Percentiles rank a stretch among this genome's conserved stretches.
Evolutionary conservation across 1,140 invertebrate genomes (phyloP).

Genomic region (Drosophila ogumai): DNA sequence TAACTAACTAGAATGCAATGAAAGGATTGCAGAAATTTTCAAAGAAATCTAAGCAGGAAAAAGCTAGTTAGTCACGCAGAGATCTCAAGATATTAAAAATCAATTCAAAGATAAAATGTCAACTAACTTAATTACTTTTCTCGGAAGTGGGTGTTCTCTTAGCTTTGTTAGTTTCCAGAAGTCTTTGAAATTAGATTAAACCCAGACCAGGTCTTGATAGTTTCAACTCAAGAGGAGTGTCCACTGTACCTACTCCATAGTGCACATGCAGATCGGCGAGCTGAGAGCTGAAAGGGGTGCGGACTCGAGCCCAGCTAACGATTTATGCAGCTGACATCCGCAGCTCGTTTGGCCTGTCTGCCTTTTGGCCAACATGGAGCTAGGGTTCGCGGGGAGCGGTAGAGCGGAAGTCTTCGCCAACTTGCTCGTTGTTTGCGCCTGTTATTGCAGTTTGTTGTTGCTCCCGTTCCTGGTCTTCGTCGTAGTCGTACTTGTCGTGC

Average conservation of each 20-base stretch:
- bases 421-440: constrained; percentile 46
- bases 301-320: constrained; percentile 45
- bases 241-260: constrained; percentile 8
- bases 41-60: not conserved
- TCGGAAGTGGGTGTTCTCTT: not conserved
- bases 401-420: constrained; percentile 69
- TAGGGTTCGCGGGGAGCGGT: constrained; percentile 9
- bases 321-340: constrained; percentile 83
- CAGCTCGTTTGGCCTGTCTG: constrained; percentile 64
- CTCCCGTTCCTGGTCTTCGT: constrained; percentile 19
- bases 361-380: constrained; percentile 39
- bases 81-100: not conserved
- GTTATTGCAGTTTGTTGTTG: constrained; percentile 43
- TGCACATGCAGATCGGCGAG: constrained; percentile 23
- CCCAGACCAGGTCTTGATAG: not conserved
- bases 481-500: constrained; percentile 10
- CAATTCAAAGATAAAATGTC: not conserved
- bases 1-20: not conserved
- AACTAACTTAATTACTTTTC: not conserved
- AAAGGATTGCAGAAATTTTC: not conserved
- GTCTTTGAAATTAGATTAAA: not conserved
- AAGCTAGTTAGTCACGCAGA: too few relatives aligned
- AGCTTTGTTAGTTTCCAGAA: too few relatives aligned
- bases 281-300: constrained; percentile 14
- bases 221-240: not conserved